phyloP scores from a whole-genome alignment of 2,888 invertebrate genomes.

The Stenotaenia linearis region DNA sequence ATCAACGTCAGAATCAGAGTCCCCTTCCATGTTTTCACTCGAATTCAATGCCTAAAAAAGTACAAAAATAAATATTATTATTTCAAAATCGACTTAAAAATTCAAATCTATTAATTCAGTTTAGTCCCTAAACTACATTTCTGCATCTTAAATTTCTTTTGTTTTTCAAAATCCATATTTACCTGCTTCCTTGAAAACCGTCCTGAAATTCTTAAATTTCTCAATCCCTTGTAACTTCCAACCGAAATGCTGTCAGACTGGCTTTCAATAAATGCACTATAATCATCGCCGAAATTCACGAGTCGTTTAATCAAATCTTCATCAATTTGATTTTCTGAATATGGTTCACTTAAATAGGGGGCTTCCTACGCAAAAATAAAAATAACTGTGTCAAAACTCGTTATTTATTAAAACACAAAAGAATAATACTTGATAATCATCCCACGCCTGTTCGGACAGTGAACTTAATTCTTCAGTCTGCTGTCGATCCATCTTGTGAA shows the following conservation, averaged over 20 bases:
- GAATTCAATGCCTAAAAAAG: neutral
- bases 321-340: constrained; percentile 76
- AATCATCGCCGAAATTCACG: constrained; percentile 83
- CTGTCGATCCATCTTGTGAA: neutral
- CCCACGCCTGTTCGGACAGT: constrained; percentile 92
- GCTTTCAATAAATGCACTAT: constrained; percentile 79
- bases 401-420: neutral
- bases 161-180: neutral
- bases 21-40: constrained; percentile 38
- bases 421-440: constrained; percentile 73
- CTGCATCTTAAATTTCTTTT: no score
- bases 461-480: constrained; percentile 60
- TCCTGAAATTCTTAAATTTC: neutral
- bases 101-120: no score
- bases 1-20: constrained; percentile 63
- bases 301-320: constrained; percentile 75
- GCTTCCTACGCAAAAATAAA: constrained; percentile 57
- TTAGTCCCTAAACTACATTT: no score
- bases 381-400: neutral
- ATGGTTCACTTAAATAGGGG: constrained; percentile 78
- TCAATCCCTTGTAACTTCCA: constrained; percentile 54
- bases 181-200: neutral
- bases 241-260: constrained; percentile 83
- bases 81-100: no score
- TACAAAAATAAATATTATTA: neutral